A percentile compares a stretch with the other conserved stretches of the same genome.
Evolutionary conservation across 2,113 vertebrate species (phyloP).

Genomic region (Acrocephalus kingi): DNA sequence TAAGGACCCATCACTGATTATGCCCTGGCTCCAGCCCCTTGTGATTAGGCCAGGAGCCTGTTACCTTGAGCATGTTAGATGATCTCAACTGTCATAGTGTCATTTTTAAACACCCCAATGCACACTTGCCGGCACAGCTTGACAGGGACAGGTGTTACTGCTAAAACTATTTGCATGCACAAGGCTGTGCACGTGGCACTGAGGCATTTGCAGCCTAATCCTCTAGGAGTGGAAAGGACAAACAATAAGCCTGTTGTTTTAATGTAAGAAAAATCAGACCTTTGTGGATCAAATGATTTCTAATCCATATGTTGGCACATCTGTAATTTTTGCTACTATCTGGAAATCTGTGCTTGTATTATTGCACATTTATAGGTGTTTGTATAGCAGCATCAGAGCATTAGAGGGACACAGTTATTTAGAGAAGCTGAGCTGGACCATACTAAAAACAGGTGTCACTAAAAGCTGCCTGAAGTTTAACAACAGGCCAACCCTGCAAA

Average conservation of each 20-base stretch:
- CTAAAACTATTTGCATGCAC: conserved; percentile 1
- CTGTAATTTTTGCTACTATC: neutral
- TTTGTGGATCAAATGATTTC: neutral
- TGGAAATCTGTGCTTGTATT: neutral
- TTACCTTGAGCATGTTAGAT: conserved; percentile 19
- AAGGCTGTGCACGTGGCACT: neutral
- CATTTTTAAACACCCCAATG: conserved; percentile 39
- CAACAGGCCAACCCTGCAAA: neutral
- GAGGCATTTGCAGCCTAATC: neutral
- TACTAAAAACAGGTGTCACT: neutral
- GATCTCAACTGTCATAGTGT: conserved; percentile 34
- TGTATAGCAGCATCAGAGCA: neutral
- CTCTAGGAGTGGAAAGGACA: neutral
- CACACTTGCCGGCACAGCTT: neutral
- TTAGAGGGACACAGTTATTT: neutral
- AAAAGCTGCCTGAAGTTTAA: neutral
- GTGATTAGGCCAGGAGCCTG: conserved; percentile 32
- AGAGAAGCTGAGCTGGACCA: neutral
- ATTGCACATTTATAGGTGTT: neutral
- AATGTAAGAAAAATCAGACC: neutral
- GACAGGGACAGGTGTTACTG: conserved; percentile 26
- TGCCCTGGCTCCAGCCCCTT: neutral
- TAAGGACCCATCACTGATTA: conserved; percentile 38
- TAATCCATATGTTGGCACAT: rapidly evolving
- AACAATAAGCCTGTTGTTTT: neutral